Evolutionary conservation across 2,797 vertebrate genomes (phyloP).

Genomic region (Coilia nasus): DNA sequence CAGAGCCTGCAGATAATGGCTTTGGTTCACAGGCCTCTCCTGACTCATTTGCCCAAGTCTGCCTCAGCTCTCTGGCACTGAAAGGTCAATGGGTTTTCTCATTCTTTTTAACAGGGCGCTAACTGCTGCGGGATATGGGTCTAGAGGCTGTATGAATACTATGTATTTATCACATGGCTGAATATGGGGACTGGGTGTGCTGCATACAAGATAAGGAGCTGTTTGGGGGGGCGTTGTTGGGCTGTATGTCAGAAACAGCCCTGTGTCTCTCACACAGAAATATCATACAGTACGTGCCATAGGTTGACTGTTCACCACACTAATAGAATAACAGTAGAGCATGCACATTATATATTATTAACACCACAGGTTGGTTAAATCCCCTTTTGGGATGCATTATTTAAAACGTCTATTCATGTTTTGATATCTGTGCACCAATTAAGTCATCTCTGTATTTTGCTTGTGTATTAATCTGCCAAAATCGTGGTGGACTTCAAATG

Average conservation of each 20-base stretch:
- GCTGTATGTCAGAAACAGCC: background rate
- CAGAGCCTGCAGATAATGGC: background rate
- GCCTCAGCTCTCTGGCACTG: background rate
- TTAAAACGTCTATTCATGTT: too few relatives aligned
- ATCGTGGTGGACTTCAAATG: too few relatives aligned
- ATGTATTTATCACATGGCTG: background rate
- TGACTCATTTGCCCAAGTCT: constrained; percentile 17
- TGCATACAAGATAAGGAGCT: background rate
- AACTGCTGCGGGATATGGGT: background rate
- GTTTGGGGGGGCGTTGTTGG: background rate
- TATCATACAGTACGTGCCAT: background rate
- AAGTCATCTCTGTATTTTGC: too few relatives aligned
- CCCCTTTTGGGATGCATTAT: too few relatives aligned
- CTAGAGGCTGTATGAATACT: background rate
- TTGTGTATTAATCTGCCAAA: too few relatives aligned
- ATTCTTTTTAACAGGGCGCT: background rate
- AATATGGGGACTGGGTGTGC: background rate
- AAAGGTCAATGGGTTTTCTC: constrained; percentile 22
- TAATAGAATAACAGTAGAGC: too few relatives aligned
- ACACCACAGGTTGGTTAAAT: too few relatives aligned
- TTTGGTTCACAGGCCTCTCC: background rate
- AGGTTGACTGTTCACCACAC: background rate
- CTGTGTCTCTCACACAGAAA: background rate
- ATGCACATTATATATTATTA: too few relatives aligned
- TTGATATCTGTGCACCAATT: too few relatives aligned